phyloP scores from a whole-genome alignment of 1,140 invertebrate genomes.

The Cecropterus lyciades region DNA sequence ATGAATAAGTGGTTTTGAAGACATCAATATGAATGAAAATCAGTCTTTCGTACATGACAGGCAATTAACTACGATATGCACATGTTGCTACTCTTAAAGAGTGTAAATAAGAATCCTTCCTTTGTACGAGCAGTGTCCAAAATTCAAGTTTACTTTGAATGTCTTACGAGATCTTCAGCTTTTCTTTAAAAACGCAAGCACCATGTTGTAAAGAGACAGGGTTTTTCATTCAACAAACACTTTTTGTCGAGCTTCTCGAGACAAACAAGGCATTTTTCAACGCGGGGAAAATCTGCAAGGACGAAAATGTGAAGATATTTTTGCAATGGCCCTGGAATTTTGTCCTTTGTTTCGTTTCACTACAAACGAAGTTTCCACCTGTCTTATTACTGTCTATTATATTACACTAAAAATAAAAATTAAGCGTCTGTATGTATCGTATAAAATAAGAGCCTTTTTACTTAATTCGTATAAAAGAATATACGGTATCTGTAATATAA shows the following conservation, averaged over 20 bases:
- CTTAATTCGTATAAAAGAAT: too few species aligned
- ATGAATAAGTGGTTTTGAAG: too few species aligned
- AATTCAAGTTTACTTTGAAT: constrained; percentile 16
- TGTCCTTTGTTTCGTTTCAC: constrained; percentile 15
- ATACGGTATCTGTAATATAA: too few species aligned
- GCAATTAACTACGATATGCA: background rate
- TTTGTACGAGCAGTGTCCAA: constrained; percentile 5
- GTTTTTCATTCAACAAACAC: constrained; percentile 19
- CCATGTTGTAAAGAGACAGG: constrained; percentile 2
- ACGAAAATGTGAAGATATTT: constrained; percentile 13
- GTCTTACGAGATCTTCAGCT: background rate
- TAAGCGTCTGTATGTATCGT: too few species aligned
- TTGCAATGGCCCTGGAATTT: constrained; percentile 7
- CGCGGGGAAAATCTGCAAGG: constrained; percentile 7
- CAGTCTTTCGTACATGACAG: background rate
- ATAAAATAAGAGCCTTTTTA: too few species aligned
- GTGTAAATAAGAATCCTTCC: background rate
- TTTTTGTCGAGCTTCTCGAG: constrained; percentile 14
- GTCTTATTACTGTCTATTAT: too few species aligned
- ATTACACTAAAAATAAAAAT: too few species aligned
- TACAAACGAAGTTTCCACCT: constrained; percentile 25
- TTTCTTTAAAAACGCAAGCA: constrained; percentile 14
- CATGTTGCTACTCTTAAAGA: background rate
- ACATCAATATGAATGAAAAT: background rate
- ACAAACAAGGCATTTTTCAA: constrained; percentile 12